Conservation (phyloP, 2,888 invertebrate species). For the Eustalomyia histrio region DNA sequence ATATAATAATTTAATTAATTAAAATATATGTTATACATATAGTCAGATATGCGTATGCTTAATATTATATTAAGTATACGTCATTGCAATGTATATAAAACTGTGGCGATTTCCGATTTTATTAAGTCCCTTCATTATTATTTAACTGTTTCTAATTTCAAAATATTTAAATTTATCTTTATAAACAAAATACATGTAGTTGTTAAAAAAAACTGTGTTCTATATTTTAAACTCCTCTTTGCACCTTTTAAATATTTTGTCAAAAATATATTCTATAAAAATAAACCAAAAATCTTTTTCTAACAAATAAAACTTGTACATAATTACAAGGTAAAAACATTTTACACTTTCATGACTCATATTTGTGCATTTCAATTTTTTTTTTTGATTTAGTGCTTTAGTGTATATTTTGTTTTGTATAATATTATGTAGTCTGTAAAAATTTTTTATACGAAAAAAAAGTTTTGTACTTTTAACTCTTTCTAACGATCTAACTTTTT, state of each 20-base stretch:
- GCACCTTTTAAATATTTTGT: background rate
- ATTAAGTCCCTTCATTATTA: no score
- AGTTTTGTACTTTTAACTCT: constrained; percentile 57
- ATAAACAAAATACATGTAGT: no score
- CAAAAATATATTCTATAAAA: constrained; percentile 7
- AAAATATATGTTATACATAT: no score
- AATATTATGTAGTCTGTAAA: background rate
- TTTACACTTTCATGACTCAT: constrained; percentile 51
- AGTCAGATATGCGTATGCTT: no score
- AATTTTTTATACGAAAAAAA: constrained; percentile 6
- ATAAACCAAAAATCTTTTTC: constrained; percentile 13
- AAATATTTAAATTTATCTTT: no score
- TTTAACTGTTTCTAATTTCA: background rate
- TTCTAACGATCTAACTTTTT: constrained; percentile 61
- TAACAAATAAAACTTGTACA: constrained; percentile 34
- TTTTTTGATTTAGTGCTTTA: constrained; percentile 32
- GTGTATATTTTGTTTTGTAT: background rate
- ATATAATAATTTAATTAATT: no score
- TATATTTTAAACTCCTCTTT: background rate
- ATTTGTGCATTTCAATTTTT: constrained; percentile 26
- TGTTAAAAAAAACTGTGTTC: no score
- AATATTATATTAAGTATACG: no score
- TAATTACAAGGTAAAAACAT: constrained; percentile 55
- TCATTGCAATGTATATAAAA: no score
- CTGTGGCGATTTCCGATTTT: no score